These are phyloP conservation scores for Acarapis woodi DNA, from an alignment of 1,140 invertebrate genomes.

Conservation along the genomic window DNA sequence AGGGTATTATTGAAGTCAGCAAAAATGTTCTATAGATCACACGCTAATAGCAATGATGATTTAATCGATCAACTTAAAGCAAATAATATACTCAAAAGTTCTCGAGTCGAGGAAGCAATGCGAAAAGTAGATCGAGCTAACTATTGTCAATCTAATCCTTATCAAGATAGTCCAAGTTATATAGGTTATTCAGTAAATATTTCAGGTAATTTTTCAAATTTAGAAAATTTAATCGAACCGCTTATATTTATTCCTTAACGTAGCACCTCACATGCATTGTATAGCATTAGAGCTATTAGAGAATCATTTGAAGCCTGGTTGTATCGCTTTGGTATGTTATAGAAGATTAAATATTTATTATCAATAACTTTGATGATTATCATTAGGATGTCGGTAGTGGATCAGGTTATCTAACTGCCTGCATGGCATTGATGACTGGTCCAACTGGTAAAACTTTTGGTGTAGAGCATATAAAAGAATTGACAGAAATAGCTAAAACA, in stretches of 20 bases:
- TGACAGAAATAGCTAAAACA: conserved; percentile 36
- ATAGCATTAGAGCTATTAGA: conserved; percentile 65
- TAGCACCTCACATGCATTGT: conserved; percentile 95
- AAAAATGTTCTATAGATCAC: too few relatives aligned
- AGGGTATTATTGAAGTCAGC: too few relatives aligned
- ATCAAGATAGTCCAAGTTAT: conserved; percentile 59
- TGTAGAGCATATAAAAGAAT: conserved; percentile 67
- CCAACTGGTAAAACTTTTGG: conserved; percentile 44
- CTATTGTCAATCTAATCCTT: conserved; percentile 38
- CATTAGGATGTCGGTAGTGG: conserved; percentile 64
- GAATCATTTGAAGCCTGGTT: conserved; percentile 35
- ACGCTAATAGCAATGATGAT: conserved; percentile 51
- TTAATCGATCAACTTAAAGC: conserved; percentile 48
- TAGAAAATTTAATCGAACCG: too few relatives aligned
- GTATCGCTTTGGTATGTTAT: neutral
- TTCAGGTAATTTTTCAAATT: too few relatives aligned
- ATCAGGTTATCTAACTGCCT: conserved; percentile 79
- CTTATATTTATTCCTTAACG: too few relatives aligned
- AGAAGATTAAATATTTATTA: neutral
- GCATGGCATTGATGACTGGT: conserved; percentile 60
- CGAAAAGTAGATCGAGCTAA: conserved; percentile 46
- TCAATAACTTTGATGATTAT: neutral
- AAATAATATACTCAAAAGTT: conserved; percentile 50
- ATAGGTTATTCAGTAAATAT: conserved; percentile 78
- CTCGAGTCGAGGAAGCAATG: conserved; percentile 54